Evolutionary conservation across 2,113 vertebrate genomes (phyloP).

Genomic region (Plotosus lineatus): DNA sequence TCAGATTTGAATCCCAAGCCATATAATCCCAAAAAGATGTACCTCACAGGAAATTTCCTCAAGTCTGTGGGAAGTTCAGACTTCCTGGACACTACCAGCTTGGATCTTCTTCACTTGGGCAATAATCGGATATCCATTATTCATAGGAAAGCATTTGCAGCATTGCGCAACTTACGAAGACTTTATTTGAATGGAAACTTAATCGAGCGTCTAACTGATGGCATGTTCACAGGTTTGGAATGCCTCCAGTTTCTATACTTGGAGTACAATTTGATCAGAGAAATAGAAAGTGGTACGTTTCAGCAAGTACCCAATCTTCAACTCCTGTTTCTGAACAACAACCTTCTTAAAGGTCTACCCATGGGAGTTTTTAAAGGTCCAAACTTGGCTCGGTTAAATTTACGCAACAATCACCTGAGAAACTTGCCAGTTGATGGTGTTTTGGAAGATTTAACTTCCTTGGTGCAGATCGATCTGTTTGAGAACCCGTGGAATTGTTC

Average conservation of each 20-base stretch:
- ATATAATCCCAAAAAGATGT: constrained; percentile 98
- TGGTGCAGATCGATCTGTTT: constrained; percentile 94
- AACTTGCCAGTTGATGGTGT: constrained; percentile 86
- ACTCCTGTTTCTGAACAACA: constrained; percentile 95
- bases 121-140: constrained; percentile 92
- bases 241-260: constrained; percentile 95
- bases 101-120: constrained; percentile 94
- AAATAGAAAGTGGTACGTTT: constrained; percentile 85
- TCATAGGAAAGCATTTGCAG: constrained; percentile 86
- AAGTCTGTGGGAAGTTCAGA: constrained; percentile 83
- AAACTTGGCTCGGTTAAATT: constrained; percentile 86
- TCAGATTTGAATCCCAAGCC: constrained; percentile 93
- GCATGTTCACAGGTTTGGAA: constrained; percentile 88
- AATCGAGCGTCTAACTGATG: constrained; percentile 83
- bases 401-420: constrained; percentile 90
- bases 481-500: constrained; percentile 99
- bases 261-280: constrained; percentile 92
- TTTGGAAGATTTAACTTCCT: constrained; percentile 85
- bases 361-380: constrained; percentile 84
- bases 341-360: constrained; percentile 88
- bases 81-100: constrained; percentile 86
- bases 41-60: constrained; percentile 94
- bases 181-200: constrained; percentile 95
- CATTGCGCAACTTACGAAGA: constrained; percentile 86
- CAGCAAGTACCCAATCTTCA: constrained; percentile 89